phyloP scores from a whole-genome alignment of 2,113 vertebrate species.

The Paramisgurnus dabryanus region DNA sequence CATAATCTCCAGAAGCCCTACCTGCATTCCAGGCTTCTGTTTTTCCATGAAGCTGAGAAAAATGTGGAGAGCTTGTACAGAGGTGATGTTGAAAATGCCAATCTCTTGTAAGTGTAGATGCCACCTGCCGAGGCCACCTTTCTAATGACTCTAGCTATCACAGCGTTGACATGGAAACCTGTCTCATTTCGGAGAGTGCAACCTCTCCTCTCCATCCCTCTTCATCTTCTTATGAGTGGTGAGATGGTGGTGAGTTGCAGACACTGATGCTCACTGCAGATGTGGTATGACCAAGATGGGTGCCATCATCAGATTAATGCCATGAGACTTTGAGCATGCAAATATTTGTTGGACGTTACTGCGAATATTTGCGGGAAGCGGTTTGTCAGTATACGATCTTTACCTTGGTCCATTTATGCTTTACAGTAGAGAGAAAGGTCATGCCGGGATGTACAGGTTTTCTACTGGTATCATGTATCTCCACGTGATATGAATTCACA shows the following conservation, averaged over 20 bases:
- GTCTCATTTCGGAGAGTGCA: slow-evolving; percentile 20
- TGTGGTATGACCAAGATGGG: slow-evolving; percentile 30
- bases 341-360: no score
- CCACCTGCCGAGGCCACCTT: slow-evolving; percentile 35
- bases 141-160: slow-evolving; percentile 22
- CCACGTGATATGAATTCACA: no score
- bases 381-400: no score
- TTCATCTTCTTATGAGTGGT: background rate
- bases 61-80: background rate
- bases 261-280: slow-evolving; percentile 29
- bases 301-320: background rate
- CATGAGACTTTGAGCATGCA: no score
- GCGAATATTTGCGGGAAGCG: no score
- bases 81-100: slow-evolving; percentile 31
- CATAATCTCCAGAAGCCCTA: slow-evolving; percentile 19
- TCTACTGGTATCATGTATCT: no score
- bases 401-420: no score
- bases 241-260: slow-evolving; percentile 12
- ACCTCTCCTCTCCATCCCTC: slow-evolving; percentile 22
- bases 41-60: background rate
- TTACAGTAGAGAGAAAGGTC: no score
- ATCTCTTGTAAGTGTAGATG: slow-evolving; percentile 28
- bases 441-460: no score
- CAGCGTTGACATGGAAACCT: slow-evolving; percentile 51
- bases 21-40: background rate